phyloP scores from a whole-genome alignment of 2,797 vertebrate genomes.

The Enteromius radiatus region DNA sequence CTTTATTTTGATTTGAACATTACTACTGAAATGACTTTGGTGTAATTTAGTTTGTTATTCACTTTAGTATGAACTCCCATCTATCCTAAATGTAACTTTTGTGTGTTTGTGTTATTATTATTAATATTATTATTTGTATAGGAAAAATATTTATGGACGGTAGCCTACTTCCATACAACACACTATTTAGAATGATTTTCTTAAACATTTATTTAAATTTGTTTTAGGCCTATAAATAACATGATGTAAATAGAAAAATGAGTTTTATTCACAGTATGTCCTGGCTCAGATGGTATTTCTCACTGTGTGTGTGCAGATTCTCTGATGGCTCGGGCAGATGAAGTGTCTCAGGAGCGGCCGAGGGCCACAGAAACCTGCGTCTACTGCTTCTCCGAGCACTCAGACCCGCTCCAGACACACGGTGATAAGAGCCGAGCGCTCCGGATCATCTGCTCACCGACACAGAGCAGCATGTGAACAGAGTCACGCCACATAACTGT shows the following conservation, averaged over 20 bases:
- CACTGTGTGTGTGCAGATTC: conserved; percentile 54
- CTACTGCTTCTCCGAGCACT: conserved; percentile 74
- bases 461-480: conserved; percentile 54
- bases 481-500: background rate
- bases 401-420: background rate
- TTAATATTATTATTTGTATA: too few relatives aligned
- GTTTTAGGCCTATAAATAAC: too few relatives aligned
- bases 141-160: background rate
- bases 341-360: conserved; percentile 41
- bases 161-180: background rate
- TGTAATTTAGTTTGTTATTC: too few relatives aligned
- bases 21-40: too few relatives aligned
- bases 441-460: conserved; percentile 60
- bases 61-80: too few relatives aligned
- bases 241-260: too few relatives aligned
- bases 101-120: background rate
- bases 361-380: conserved; percentile 75
- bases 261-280: too few relatives aligned
- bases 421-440: conserved; percentile 41
- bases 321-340: background rate
- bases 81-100: too few relatives aligned
- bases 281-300: too few relatives aligned
- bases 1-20: too few relatives aligned
- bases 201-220: too few relatives aligned
- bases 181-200: too few relatives aligned